A percentile compares a stretch with the other conserved stretches of the same genome.
phyloP scores from a whole-genome alignment of 2,888 invertebrate genomes.

The Lasiommata megera region DNA sequence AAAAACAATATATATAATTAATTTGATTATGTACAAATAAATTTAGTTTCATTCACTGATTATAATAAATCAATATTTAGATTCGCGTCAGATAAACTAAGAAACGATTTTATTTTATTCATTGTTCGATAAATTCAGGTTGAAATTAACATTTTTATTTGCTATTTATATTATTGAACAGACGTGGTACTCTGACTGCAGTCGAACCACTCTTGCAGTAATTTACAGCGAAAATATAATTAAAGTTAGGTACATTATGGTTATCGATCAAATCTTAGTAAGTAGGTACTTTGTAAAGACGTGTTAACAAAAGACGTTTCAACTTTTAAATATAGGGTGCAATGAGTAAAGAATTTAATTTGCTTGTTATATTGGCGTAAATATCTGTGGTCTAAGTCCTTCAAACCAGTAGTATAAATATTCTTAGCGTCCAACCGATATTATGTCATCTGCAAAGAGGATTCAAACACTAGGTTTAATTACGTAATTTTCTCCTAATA shows the following conservation, averaged over 20 bases:
- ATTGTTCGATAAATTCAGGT: neutral
- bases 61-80: neutral
- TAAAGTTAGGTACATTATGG: neutral
- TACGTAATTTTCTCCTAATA: too few species aligned
- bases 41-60: neutral
- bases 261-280: neutral
- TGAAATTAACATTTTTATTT: neutral
- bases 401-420: too few species aligned
- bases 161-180: neutral
- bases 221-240: neutral
- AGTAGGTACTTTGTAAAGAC: neutral
- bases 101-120: neutral
- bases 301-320: neutral
- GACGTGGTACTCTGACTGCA: neutral
- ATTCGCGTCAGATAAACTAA: neutral
- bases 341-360: too few species aligned
- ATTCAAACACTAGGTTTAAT: too few species aligned
- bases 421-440: too few species aligned
- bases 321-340: neutral
- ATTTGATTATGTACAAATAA: neutral
- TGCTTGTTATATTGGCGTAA: too few species aligned
- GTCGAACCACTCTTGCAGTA: neutral
- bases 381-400: too few species aligned
- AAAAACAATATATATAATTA: neutral
- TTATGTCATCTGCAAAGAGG: too few species aligned